Base-by-base conservation (phyloP, 2,888 invertebrate species). In the Clostera curtula region DNA sequence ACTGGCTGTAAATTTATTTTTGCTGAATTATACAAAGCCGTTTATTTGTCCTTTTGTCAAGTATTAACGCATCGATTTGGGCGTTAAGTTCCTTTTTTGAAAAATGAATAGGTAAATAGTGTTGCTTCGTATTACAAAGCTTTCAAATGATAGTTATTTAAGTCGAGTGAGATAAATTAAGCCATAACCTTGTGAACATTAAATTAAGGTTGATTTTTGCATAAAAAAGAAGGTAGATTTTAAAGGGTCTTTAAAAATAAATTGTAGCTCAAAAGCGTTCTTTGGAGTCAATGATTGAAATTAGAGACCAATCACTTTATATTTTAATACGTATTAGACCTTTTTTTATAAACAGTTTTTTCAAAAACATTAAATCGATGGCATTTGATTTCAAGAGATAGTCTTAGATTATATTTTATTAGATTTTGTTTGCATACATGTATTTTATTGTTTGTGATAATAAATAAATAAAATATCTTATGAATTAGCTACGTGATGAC, bases 71-170 rank as follows among this genome's bases (percentile, higher is more conserved):
- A 69, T 68, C 79, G 79, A 82, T 82, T 79, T 82, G 80, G 82
- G 82, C 79, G 82, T 82, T 75, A 73, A 77, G 73, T 79, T 80
- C 75, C 71, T 70, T 77, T 76, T 80, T 76, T 66, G 66, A 63
- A 65, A 79, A 82, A 82, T 82, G 82, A 80, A 83, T 80, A 82
- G 80, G 77, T 80, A 82, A 83, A 83, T 80, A 82, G 70, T 72
- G 62, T 45, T 57, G 73, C 54, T 52, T 82, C 82, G 40, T 51
- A 54, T 82, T 82, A 64, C 82, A 70, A 61, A 70, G 68, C 63
- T 62, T 54, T 36, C 55, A 56, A 65, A 68, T 68, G 54, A 64
- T 64, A 58, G 62, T 58, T 53, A 56, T 62, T 58, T 34, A 45
- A 42, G 36, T 38, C 30, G 35, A 41, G 28, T 35, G n/a, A n/a